Percentiles rank a stretch among this genome's conserved stretches.
These are phyloP conservation scores for Orthochromis malagaraziensis DNA, from an alignment of 2,113 vertebrate genomes.

Conservation along the genomic window DNA sequence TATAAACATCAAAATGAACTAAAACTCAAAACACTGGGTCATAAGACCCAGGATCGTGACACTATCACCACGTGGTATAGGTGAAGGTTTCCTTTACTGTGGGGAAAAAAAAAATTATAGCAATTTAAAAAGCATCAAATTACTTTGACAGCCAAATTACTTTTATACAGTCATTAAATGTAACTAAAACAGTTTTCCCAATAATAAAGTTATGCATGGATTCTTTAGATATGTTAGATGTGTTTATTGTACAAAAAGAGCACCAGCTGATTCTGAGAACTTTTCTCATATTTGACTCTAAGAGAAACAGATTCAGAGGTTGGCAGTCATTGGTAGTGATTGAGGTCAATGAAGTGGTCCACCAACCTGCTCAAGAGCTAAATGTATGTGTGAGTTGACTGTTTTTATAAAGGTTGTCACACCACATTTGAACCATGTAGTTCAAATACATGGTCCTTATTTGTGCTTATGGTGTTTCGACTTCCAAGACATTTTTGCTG, in stretches of 20 bases:
- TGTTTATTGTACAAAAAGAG: not conserved
- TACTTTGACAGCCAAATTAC: not conserved
- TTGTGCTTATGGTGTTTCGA: not conserved
- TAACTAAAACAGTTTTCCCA: not conserved
- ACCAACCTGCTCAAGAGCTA: not conserved
- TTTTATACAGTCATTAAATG: not conserved
- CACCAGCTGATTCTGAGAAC: not conserved
- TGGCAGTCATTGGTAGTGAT: not conserved
- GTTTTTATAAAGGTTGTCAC: not conserved
- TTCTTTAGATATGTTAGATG: not conserved
- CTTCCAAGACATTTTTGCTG: not conserved
- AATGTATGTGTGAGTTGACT: not conserved
- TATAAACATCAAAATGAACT: no score
- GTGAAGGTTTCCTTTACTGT: not conserved
- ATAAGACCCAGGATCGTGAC: no score
- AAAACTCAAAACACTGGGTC: no score
- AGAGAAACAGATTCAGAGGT: not conserved
- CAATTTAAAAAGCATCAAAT: not conserved
- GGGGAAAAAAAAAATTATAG: fast-evolving
- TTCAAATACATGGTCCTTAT: not conserved
- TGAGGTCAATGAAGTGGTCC: not conserved
- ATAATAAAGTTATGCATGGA: not conserved
- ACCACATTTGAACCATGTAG: not conserved
- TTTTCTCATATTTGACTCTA: not conserved
- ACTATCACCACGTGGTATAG: not conserved